A percentile compares a stretch with the other conserved stretches of the same genome.
These are phyloP conservation scores for Mugil cephalus DNA, from an alignment of 2,113 vertebrate species.

Conservation along the genomic window DNA sequence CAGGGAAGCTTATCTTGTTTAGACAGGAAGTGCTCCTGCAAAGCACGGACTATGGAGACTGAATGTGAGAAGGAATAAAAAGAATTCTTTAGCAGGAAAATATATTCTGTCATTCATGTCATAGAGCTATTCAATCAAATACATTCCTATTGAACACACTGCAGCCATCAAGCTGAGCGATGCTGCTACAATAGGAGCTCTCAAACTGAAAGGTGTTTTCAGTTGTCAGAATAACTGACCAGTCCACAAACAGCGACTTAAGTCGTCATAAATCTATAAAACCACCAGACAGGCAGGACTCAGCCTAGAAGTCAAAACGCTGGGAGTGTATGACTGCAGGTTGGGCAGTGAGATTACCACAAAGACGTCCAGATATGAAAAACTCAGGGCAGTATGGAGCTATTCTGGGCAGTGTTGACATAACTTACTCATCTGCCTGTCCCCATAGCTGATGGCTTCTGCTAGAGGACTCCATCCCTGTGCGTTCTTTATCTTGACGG, in stretches of 20 bases:
- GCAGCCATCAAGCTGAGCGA: conserved; percentile 5
- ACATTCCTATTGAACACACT: neutral
- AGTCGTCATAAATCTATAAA: neutral
- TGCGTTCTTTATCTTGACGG: conserved; percentile 98
- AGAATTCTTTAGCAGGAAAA: neutral
- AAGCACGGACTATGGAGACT: neutral
- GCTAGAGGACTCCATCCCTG: conserved; percentile 99
- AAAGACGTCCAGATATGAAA: conserved; percentile 7
- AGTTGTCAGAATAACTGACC: conserved; percentile 14
- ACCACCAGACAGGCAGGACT: neutral
- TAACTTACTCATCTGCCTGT: conserved; percentile 98
- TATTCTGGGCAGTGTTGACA: neutral
- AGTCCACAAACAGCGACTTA: conserved; percentile 9
- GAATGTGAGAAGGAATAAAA: neutral
- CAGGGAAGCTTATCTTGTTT: neutral
- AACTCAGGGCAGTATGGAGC: neutral
- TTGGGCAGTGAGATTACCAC: neutral
- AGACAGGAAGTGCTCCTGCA: neutral
- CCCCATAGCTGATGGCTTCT: conserved; percentile 99
- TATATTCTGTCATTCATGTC: neutral
- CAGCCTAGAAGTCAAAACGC: conserved; percentile 11
- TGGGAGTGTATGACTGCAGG: conserved; percentile 5
- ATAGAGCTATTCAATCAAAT: neutral
- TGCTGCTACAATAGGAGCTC: conserved; percentile 7
- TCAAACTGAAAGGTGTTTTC: conserved; percentile 6